Evolutionary conservation across 1,140 invertebrate genomes (phyloP).

Genomic region (Latrodectus geometricus): DNA sequence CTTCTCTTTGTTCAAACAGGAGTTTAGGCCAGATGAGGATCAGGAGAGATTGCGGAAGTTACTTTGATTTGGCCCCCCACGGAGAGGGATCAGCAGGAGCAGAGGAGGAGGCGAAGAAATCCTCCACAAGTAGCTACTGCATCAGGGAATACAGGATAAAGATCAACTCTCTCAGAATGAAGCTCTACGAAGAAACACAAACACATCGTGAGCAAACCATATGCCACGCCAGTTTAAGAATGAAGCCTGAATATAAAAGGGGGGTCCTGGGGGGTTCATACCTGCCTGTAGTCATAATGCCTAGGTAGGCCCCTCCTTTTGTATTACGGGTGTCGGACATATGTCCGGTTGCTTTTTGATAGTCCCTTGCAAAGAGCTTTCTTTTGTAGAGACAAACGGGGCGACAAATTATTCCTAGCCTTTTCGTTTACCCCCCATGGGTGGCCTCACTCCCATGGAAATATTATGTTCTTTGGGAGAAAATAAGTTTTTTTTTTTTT

Average conservation of each 20-base stretch:
- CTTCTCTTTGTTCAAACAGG: neutral
- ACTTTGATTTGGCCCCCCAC: conserved; percentile 31
- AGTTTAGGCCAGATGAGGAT: neutral
- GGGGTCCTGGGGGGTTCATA: neutral
- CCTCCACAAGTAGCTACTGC: conserved; percentile 4
- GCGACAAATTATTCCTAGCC: conserved; percentile 59
- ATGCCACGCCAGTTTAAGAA: conserved; percentile 49
- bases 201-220: conserved; percentile 28
- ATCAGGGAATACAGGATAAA: conserved; percentile 27
- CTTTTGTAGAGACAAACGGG: conserved; percentile 37
- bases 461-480: neutral
- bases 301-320: conserved; percentile 18
- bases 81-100: neutral
- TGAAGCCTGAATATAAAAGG: neutral
- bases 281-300: conserved; percentile 8
- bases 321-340: conserved; percentile 57
- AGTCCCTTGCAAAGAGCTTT: neutral
- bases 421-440: conserved; percentile 17
- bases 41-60: neutral
- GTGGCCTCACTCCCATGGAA: conserved; percentile 38
- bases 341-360: conserved; percentile 58
- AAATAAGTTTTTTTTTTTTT: neutral
- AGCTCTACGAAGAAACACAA: conserved; percentile 47
- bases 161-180: conserved; percentile 26
- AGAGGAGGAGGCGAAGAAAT: neutral